Conservation (phyloP, 1,140 invertebrate species). For the Atta cephalotes region DNA sequence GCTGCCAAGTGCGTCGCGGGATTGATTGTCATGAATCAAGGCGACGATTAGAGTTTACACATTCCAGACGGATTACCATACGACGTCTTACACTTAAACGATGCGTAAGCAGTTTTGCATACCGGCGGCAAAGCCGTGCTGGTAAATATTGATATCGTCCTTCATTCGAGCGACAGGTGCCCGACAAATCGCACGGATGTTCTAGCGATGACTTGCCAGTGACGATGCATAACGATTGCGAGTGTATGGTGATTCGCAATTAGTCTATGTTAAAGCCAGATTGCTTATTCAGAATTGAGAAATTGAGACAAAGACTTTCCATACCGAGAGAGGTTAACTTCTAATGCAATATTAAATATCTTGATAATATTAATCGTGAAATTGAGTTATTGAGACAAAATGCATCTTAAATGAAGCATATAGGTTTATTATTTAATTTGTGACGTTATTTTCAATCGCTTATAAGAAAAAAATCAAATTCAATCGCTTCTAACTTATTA, state of each 20-base stretch:
- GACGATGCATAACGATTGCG: conserved; percentile 12
- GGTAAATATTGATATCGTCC: conserved; percentile 59
- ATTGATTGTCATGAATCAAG: conserved; percentile 66
- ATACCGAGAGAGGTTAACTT: background rate
- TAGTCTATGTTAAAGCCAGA: background rate
- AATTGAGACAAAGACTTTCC: background rate
- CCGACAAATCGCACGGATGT: conserved; percentile 37
- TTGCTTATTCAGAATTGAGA: background rate
- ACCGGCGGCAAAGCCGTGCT: conserved; percentile 3
- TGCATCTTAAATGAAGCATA: background rate
- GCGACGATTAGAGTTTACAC: conserved; percentile 50
- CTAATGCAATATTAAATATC: background rate
- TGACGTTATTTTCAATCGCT: background rate
- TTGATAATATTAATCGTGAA: background rate
- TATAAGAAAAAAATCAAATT: background rate
- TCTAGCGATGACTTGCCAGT: conserved; percentile 13
- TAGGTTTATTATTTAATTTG: background rate
- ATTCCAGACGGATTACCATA: conserved; percentile 66
- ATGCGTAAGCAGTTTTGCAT: conserved; percentile 66
- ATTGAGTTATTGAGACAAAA: background rate
- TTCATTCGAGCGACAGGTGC: conserved; percentile 12
- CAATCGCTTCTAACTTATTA: background rate
- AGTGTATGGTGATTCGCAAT: conserved; percentile 26
- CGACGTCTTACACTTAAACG: conserved; percentile 43
- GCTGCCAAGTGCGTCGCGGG: conserved; percentile 3